Evolutionary conservation across 2,113 vertebrate species (phyloP).

Genomic region (Chlamydotis undulata): DNA sequence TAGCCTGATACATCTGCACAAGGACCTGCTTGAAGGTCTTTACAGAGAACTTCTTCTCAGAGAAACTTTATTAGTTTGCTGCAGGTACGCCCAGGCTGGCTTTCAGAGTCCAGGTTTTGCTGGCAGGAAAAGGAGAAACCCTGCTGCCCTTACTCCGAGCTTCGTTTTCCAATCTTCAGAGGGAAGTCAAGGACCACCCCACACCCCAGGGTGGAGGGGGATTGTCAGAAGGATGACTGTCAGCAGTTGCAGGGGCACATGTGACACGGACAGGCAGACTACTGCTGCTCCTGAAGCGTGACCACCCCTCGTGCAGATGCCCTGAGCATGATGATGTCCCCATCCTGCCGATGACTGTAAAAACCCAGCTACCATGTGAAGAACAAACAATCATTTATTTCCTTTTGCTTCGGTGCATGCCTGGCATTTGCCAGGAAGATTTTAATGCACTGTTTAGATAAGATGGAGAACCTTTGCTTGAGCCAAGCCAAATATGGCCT

Average conservation of each 20-base stretch:
- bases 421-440: slow-evolving; percentile 12
- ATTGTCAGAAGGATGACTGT: not conserved
- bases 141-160: not conserved
- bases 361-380: not conserved
- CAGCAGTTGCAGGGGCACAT: not conserved
- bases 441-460: slow-evolving; percentile 27
- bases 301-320: accelerated
- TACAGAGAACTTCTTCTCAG: not conserved
- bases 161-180: not conserved
- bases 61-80: not conserved
- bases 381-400: slow-evolving; percentile 34
- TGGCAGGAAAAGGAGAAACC: not conserved
- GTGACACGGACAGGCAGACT: not conserved
- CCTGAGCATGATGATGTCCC: not conserved
- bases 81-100: not conserved
- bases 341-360: not conserved
- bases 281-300: not conserved
- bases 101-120: not conserved
- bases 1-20: not conserved
- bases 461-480: not conserved
- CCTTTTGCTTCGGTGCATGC: not conserved
- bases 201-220: accelerated
- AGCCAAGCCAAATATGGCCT: not conserved
- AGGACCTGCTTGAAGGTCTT: not conserved
- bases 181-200: accelerated